These are phyloP conservation scores for Myanophis thanlyinensis DNA, from an alignment of 2,113 vertebrate genomes.

Conservation along the genomic window DNA sequence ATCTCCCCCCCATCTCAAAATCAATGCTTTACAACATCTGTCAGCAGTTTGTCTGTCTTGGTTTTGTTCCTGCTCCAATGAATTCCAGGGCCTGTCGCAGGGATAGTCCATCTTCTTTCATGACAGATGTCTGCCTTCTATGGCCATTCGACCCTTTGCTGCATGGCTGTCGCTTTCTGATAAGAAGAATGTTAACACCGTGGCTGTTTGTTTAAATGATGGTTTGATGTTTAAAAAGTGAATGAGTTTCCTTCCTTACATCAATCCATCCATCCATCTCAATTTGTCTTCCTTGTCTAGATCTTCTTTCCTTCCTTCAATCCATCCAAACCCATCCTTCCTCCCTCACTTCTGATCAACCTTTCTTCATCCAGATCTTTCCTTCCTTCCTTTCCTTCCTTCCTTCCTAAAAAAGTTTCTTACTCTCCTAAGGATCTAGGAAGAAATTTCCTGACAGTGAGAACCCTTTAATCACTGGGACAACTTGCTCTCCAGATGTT, in stretches of 20 bases:
- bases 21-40: neutral
- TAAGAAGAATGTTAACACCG: neutral
- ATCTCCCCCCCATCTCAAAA: neutral
- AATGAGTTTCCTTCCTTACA: neutral
- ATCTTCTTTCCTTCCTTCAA: no score
- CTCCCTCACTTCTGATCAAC: no score
- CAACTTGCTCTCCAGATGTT: no score
- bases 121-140: neutral
- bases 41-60: neutral
- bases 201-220: neutral
- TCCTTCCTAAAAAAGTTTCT: no score
- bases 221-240: neutral
- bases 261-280: no score
- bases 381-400: rapidly evolving
- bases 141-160: neutral
- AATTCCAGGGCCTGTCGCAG: neutral
- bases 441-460: no score
- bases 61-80: neutral
- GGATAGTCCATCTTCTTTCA: neutral
- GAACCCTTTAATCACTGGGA: no score
- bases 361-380: no score
- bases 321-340: no score
- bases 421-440: no score
- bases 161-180: neutral
- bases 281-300: neutral